Evolutionary conservation across 2,888 invertebrate species (phyloP).

Genomic region (Lutraria lutraria): DNA sequence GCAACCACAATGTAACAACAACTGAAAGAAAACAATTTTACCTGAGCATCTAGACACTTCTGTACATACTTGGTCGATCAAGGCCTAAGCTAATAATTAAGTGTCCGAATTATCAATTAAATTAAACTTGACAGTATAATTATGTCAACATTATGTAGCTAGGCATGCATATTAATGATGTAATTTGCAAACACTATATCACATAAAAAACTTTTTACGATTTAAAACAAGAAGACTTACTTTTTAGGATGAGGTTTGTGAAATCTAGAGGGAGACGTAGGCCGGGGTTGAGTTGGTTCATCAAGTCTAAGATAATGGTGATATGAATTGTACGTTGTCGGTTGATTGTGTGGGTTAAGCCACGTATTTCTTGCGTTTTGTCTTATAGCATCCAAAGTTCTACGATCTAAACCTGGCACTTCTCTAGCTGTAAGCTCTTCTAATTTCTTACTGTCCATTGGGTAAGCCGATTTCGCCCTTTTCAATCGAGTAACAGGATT

Average conservation of each 20-base stretch:
- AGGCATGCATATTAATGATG: no score
- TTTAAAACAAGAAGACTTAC: slow-evolving; percentile 72
- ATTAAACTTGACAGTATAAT: no score
- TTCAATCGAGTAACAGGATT: slow-evolving; percentile 77
- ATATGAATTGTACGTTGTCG: slow-evolving; percentile 80
- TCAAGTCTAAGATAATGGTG: slow-evolving; percentile 71
- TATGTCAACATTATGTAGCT: no score
- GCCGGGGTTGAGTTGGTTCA: slow-evolving; percentile 73
- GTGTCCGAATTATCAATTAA: no score
- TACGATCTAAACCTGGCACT: slow-evolving; percentile 64
- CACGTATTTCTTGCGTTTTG: slow-evolving; percentile 78
- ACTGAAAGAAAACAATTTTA: no score
- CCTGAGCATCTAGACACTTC: no score
- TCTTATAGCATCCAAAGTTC: slow-evolving; percentile 76
- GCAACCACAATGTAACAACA: no score
- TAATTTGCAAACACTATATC: no score
- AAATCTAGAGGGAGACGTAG: slow-evolving; percentile 78
- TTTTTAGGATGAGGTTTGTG: slow-evolving; percentile 84
- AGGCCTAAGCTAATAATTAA: no score
- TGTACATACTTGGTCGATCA: no score
- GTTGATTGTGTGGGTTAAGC: slow-evolving; percentile 68
- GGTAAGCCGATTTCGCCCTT: slow-evolving; percentile 77
- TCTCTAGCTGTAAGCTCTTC: slow-evolving; percentile 67
- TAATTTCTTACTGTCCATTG: slow-evolving; percentile 75
- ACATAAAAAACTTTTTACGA: no score